Evolutionary conservation across 2,113 vertebrate genomes (phyloP).

Genomic region (Chiloscyllium plagiosum): DNA sequence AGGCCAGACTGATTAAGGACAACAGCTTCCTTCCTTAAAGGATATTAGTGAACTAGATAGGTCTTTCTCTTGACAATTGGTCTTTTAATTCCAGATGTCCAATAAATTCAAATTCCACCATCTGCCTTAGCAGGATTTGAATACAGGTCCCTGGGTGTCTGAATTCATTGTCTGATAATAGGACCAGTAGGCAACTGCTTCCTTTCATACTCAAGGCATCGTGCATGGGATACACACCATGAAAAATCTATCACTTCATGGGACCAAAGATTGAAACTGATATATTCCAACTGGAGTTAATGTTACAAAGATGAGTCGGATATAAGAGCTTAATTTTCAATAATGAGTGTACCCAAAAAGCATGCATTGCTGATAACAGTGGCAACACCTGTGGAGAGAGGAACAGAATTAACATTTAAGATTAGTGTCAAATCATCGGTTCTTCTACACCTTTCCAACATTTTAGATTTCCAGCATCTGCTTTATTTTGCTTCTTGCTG

Average conservation of each 20-base stretch:
- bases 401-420: background rate
- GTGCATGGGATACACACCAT: too few species aligned
- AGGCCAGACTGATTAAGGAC: too few species aligned
- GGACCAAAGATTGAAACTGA: background rate
- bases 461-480: background rate
- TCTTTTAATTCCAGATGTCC: too few species aligned
- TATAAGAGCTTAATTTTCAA: background rate
- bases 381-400: background rate
- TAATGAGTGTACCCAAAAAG: background rate
- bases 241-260: background rate
- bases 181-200: too few species aligned
- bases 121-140: too few species aligned
- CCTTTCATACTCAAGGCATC: too few species aligned
- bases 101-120: too few species aligned
- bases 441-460: background rate
- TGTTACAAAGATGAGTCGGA: background rate
- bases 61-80: too few species aligned
- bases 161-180: too few species aligned
- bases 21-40: too few species aligned
- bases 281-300: background rate
- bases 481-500: background rate
- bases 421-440: background rate
- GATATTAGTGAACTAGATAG: too few species aligned
- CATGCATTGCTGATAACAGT: background rate
- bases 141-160: too few species aligned